Evolutionary conservation across 2,113 vertebrate species (phyloP), one percentile per base, ranked within the genome.

Genomic region (Phalacrocorax carbo): DNA sequence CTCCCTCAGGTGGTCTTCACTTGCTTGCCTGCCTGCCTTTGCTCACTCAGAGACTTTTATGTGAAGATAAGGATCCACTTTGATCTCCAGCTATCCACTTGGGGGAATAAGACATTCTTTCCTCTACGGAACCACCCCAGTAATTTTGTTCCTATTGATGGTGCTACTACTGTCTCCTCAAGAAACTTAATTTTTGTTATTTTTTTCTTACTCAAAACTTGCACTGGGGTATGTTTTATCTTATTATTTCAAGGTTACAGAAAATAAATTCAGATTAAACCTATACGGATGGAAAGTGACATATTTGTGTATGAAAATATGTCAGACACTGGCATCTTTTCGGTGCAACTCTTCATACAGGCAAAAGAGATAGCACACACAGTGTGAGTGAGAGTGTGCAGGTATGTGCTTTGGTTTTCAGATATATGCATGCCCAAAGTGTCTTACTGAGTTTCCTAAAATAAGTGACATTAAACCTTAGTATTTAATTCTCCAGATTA

Each of bases 11-110:
- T 94, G 65, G 83, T 89, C 93, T 88, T 75, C 60, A 17, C 60
- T 86, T 70, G 57, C 82, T 48, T 58, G 64, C 54, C 46, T 84
- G 62, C n/a, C 69, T 88, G 46, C 21, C 55, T 92, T 40, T 2
- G 1, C 77, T 86, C 42, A 34, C 22, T 70, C 42, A 68, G 44
- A 95, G 64, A 90, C 86, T 92, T 96, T 86, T 51, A 66, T 73
- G 83, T 61, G 69, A 86, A 75, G 83, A 93, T 86, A 93, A 89
- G 77, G 61, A 93, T 91, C 57, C 86, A 89, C 88, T 97, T 95
- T 96, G 81, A 96, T 94, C 84, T 84, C 23, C 73, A 64, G 72
- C 51, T 75, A 58, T 48, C 34, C 76, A 73, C 69, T 18, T 38
- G 44, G 44, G 57, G 65, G 23, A 36, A 40, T 46, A 42, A 83